These are phyloP conservation scores for Eospalax fontanierii DNA, from an alignment of 2,797 vertebrate species.

Conservation along the genomic window DNA sequence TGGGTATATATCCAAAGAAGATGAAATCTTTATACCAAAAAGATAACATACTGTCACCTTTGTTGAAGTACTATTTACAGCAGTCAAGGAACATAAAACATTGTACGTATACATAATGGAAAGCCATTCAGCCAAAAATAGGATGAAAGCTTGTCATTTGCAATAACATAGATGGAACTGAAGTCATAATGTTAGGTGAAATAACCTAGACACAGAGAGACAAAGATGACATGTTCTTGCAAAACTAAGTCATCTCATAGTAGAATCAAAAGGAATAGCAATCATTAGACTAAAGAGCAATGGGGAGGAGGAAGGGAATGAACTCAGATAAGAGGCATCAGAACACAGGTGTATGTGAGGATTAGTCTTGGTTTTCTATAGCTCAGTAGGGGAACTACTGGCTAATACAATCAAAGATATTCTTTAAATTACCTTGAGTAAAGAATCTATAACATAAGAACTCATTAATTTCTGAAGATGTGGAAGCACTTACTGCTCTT, in stretches of 20 bases:
- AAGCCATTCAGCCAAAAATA: no score
- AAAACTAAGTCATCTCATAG: not conserved
- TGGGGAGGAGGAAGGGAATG: not conserved
- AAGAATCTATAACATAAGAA: not conserved
- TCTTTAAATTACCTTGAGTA: not conserved
- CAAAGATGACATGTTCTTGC: not conserved
- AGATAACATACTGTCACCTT: no score
- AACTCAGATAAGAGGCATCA: not conserved
- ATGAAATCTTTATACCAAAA: no score
- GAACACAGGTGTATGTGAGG: not conserved
- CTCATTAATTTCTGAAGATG: not conserved
- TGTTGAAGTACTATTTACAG: no score
- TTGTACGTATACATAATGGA: no score
- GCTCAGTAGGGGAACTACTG: not conserved
- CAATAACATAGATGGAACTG: no score
- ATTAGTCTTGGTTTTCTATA: not conserved
- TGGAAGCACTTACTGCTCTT: no score
- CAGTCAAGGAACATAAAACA: no score
- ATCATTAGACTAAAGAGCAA: not conserved
- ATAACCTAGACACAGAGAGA: not conserved
- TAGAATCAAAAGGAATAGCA: not conserved
- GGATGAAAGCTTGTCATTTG: no score
- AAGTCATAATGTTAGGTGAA: not conserved
- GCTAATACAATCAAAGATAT: not conserved
- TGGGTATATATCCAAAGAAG: no score